Evolutionary conservation across 1,140 invertebrate genomes (phyloP), one percentile per base, ranked within the genome.

Genomic region (Cherax quadricarinatus): DNA sequence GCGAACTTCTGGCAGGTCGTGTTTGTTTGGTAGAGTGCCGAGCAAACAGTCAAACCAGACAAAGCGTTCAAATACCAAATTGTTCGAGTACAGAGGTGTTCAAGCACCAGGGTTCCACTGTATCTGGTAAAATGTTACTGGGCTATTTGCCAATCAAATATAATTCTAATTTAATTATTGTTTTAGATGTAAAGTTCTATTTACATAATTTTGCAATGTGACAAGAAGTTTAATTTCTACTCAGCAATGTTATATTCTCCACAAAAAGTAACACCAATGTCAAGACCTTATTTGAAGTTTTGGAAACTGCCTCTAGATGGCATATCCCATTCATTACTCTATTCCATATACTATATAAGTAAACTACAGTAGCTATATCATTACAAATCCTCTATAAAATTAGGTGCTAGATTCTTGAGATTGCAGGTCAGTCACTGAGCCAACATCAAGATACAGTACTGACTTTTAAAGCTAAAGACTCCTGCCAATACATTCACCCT

Each of bases 371-470:
- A 70, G 14, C 24, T 75, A 75, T 75, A 75, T 75, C 24, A 30
- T 10, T 75, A 75, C 70, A 75, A 75, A 75, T 30, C 70, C 12
- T 75, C 70, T 75, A 75, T 75, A 75, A 75, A 75, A 75, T 75
- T 75, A 75, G 24, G n/a, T 75, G 70, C 70, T 75, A 75, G 62
- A 30, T 30, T 75, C 70, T 70, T 75, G 24, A 75, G 70, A 75
- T 30, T 75, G 70, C 70, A 75, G 70, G 24, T 75, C 24, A 30
- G 24, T 30, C 70, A 75, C 70, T 75, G 6, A 75, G 30, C 70
- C 70, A 75, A 75, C 18, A n/a, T 21, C 66, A 18, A 70, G 6
- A n/a, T 18, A 14, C 66, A 70, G 66, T 70, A n/a, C 66, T 70
- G 6, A 18, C 30, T 70, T 75, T 75, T 75, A 75, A 75, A 75